Base-by-base conservation (phyloP, 2,113 vertebrate genomes). In the Pygathrix nemaeus region DNA sequence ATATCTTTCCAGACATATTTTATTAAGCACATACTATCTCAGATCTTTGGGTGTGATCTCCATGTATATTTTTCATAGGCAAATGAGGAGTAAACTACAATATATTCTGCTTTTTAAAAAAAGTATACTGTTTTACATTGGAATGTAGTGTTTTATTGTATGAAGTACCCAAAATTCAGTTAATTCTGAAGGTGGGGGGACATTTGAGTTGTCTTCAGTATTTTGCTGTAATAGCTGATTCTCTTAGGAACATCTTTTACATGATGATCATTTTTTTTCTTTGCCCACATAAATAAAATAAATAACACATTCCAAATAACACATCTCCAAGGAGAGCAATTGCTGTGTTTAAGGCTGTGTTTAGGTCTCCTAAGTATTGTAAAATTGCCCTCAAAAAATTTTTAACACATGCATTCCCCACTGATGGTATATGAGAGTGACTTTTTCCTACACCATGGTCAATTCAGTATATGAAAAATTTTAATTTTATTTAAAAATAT, bases 1-100 rank as follows among this genome's bases (percentile, higher is more conserved):
- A 8, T 94, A 43, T 91, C 11, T 93, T 81, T 91, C 81, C 38
- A 93, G 87, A 90, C 86, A n/a, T 79, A 86, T 89, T 92, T 97
- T 79, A 79, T 95, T 92, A 89, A 95, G 57, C 23, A 48, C 8
- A 52, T 21, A 43, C 27, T 48, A 83, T 61, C 17, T 66, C n/a
- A 66, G 27, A 70, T 59, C 3, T 35, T 81, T 73, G 72, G 16
- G 27, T 80, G 5, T 55, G 17, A 57, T 97, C n/a, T 76, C 12
- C 13, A 73, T 86, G 4, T 45, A 14, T 45, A 84, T 73, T 86
- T 80, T 86, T 73, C 45, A 52, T 82, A 73, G n/a, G 64, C 38
- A 73, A 43, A 43, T 48, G 32, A 43, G 27, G 14, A 84, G 1
- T 55, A 48, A 76, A 50, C 27, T 50, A 43, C 10, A 50, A 14